Evolutionary conservation across 2,113 vertebrate genomes (phyloP).

Genomic region (Lepidothrix coronata): DNA sequence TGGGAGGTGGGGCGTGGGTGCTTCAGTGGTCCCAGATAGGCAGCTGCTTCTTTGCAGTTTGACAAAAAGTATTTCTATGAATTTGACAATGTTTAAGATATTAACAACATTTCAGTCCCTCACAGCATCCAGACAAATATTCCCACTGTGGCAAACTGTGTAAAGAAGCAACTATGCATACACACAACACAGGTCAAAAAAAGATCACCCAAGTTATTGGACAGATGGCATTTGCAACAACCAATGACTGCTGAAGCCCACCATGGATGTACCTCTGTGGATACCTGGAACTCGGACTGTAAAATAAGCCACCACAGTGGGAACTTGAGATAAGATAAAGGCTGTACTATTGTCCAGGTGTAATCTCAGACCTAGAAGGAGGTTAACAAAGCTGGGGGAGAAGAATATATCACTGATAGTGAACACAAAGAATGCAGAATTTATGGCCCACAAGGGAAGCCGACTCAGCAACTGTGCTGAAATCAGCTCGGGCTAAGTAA

Average conservation of each 20-base stretch:
- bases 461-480: neutral
- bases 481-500: neutral
- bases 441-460: neutral
- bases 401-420: neutral
- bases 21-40: no score
- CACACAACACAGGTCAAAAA: neutral
- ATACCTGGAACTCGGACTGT: neutral
- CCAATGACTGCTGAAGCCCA: neutral
- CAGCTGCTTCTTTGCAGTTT: no score
- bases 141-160: neutral
- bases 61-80: no score
- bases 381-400: neutral
- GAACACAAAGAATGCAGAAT: neutral
- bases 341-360: neutral
- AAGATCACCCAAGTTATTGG: neutral
- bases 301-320: neutral
- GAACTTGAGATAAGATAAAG: neutral
- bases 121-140: neutral
- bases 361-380: neutral
- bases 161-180: neutral
- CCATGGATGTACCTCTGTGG: neutral
- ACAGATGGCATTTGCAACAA: neutral
- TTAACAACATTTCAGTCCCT: no score
- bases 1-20: no score
- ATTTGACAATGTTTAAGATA: no score